Base-by-base conservation (phyloP, 2,888 invertebrate genomes). In the Cybosia mesomella region DNA sequence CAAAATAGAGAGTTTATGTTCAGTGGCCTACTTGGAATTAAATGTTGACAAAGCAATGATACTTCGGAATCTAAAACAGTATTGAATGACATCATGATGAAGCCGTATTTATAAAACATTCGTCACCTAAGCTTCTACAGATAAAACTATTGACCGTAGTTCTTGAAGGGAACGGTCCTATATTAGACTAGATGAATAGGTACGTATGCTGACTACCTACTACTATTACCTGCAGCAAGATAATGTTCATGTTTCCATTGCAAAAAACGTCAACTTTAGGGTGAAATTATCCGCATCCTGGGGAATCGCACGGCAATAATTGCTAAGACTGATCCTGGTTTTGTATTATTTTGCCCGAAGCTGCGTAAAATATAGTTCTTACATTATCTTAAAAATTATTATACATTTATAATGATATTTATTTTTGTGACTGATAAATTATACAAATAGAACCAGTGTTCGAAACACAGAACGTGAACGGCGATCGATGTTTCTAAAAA, bases 231-330 rank as follows among this genome's bases (percentile, higher is more conserved):
- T 39, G 18, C 43, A 49, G 1, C 18, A n/a, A n/a, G 8, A 8
- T 49, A n/a, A 9, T 49, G 0, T 21, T 62, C 21, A 28, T 66
- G 36, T 32, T 49, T n/a, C 28, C 21, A 67, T 28, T 10, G 21
- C 43, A 58, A 58, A 62, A n/a, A 36, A 54, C 63, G 57, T 67
- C 64, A 61, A 68, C 63, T 57, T 53, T 39, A 59, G 49, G 21
- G 15, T 62, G 59, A 72, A 79, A 79, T 78, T 68, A 71, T 76
- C 80, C 74, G 64, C 79, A 83, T 85, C 84, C 80, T 80, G 78
- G 43, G 64, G 60, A 59, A 64, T 61, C 69, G 74, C 18, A 72
- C 21, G 15, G 11, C 43, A 43, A 66, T 72, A 71, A 67, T 65
- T 54, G 11, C 32, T 49, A 22, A 28, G 15, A 10, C 24, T 43